These are phyloP conservation scores for Melanerpes aurifrons DNA, from an alignment of 2,113 vertebrate species.

Conservation along the genomic window DNA sequence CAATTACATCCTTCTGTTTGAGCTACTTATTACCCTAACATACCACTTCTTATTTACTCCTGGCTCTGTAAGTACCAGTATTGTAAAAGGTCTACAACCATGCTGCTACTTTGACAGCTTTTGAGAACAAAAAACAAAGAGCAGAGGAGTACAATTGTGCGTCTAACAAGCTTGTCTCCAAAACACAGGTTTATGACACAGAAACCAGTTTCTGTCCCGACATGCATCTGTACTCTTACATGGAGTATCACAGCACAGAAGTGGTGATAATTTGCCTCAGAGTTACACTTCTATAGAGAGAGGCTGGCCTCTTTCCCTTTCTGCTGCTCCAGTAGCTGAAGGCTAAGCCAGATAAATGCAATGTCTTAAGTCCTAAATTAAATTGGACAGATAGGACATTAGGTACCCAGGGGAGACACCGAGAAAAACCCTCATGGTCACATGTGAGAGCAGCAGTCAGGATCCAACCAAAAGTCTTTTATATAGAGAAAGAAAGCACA, in stretches of 20 bases:
- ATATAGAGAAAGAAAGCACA: not conserved
- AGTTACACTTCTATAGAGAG: not conserved
- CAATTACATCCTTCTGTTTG: slow-evolving; percentile 24
- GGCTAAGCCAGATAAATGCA: not conserved
- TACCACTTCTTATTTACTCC: not conserved
- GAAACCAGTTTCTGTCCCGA: not conserved
- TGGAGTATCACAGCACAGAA: not conserved
- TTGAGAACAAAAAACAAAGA: not conserved
- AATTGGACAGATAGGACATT: not conserved
- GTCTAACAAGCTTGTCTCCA: not conserved
- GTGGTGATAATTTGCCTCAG: not conserved
- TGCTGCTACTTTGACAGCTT: not conserved
- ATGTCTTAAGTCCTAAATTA: not conserved
- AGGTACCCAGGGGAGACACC: not conserved
- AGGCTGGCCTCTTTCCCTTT: not conserved
- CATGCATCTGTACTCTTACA: fast-evolving
- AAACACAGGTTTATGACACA: not conserved
- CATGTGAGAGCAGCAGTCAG: not conserved
- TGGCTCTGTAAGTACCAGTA: not conserved
- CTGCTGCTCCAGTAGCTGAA: not conserved
- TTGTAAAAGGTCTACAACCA: slow-evolving; percentile 1
- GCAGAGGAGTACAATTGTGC: not conserved
- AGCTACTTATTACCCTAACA: slow-evolving; percentile 37
- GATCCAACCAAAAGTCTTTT: not conserved
- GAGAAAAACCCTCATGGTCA: not conserved